Evolutionary conservation across 2,888 invertebrate species (phyloP), one percentile per base, ranked within the genome.

Genomic region (Diarsia dahlii): DNA sequence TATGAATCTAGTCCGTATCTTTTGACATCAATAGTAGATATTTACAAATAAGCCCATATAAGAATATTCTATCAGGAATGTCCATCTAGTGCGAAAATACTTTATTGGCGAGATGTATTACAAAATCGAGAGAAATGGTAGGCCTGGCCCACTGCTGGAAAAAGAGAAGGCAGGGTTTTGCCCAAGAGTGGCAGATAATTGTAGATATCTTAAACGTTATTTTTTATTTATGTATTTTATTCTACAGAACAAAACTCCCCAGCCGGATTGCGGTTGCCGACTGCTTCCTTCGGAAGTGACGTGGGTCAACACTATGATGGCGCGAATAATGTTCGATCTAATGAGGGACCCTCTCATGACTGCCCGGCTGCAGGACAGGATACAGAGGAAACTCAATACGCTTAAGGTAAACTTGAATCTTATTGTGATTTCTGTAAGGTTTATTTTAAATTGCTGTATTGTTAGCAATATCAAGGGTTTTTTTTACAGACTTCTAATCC

Each of bases 311-410:
- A 97, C 98, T 23, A 90, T 98, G 78, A 88, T 98, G 45, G 98
- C 98, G 52, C 96, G 99, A 71, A 94, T 99, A 62, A 97, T 98
- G 88, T 99, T 98, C 93, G 99, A 99, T 94, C 97, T 99, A 91
- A 97, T 98, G 92, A 97, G 98, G 52, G 98, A 98, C 91, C 97
- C 97, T 2, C 94, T 95, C 78, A 98, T 98, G 96, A 97, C 97
- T 56, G 96, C 97, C 75, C 97, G 97, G 80, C 97, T 99, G 56
- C 98, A 98, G 91, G 97, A 98, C 71, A 97, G 98, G 91, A 98
- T 99, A 91, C 99, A 99, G 95, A 97, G 98, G 90, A 99, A 99
- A 95, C 96, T 99, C 3, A 97, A 98, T 77, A 98, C 98, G 78
- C 98, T 99, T 85, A 98, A 98, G 96, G 98, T 98, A 79, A 90